Percentiles rank a stretch among this genome's conserved stretches.
These are phyloP conservation scores for Micronycteris hirsuta DNA, from an alignment of 2,113 vertebrate species.

Conservation along the genomic window DNA sequence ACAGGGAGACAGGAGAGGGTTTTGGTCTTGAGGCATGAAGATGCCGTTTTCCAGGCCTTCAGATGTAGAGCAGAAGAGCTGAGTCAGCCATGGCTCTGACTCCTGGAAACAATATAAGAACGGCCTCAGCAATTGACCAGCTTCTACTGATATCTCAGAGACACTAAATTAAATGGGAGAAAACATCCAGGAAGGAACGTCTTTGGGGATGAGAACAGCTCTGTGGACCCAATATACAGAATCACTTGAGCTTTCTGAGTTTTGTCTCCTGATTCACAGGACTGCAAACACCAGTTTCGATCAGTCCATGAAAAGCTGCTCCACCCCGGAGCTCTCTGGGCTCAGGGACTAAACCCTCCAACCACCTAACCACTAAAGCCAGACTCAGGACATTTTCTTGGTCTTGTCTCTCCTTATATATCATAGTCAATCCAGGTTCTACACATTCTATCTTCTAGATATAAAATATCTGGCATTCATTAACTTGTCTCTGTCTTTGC, in stretches of 20 bases:
- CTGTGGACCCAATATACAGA: neutral
- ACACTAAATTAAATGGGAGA: slow-evolving; percentile 25
- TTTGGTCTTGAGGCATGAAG: neutral
- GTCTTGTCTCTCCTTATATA: neutral
- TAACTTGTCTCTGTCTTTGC: neutral
- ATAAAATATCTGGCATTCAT: neutral
- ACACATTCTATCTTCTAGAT: neutral
- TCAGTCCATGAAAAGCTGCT: neutral
- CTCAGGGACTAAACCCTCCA: neutral
- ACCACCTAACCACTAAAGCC: neutral
- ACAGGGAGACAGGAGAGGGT: neutral
- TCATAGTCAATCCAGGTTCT: neutral
- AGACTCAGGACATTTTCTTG: neutral
- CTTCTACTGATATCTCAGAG: neutral
- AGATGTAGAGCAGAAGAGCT: neutral
- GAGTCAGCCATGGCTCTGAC: neutral
- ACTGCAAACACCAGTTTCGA: neutral
- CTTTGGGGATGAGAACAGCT: neutral
- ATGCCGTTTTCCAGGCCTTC: neutral
- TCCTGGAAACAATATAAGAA: neutral
- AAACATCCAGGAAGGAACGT: slow-evolving; percentile 1
- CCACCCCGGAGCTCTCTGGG: neutral
- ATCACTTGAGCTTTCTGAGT: neutral
- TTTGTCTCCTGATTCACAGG: neutral
- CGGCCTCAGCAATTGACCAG: neutral